Evolutionary conservation across 1,140 invertebrate species (phyloP), one percentile per base, ranked within the genome.

Genomic region (Pachypsylla venusta): DNA sequence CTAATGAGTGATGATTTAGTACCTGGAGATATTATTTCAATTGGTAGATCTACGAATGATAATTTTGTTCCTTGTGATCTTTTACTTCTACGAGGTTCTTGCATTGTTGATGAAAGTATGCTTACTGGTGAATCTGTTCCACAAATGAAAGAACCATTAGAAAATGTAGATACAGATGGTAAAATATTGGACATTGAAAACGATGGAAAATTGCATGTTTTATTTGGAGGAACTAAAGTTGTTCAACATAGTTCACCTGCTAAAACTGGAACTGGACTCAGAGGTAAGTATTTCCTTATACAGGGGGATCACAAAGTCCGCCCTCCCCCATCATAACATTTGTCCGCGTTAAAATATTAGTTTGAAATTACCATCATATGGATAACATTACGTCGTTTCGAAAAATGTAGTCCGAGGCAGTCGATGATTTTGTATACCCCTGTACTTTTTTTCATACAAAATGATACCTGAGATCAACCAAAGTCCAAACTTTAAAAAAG

Each of bases 61-160:
- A 87, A 87, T 70, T 74, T 93, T 58, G 89, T 99, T 60, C 97
- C 97, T 25, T 99, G 96, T 76, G 97, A 99, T 74, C 80, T 99
- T 71, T 72, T 99, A 10, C 75, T 99, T 22, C 71, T 99, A 48
- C 76, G 93, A 68, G 94, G 94, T 22, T 85, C 89, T 16, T 98
- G 93, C 71, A 94, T 98, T 67, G 89, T 98, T 2, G 94, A 98
- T 72, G 94, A 98, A 73, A 94, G 92, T 61, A 96, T 98, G 90
- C 76, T 98, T 53, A 98, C 95, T 57, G 93, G 90, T 54, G 92
- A 95, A 75, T 97, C 93, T 62, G 93, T 99, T n/a, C 97, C 97
- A 5, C 95, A 98, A 74, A 99, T 99, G 93, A 99, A 99, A 75
- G 95, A 99, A 76, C 82, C 94, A 7, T 75, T 98, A 39, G 90